A percentile compares a stretch with the other conserved stretches of the same genome.
phyloP scores from a whole-genome alignment of 2,888 invertebrate genomes.

The Dioctria linearis region DNA sequence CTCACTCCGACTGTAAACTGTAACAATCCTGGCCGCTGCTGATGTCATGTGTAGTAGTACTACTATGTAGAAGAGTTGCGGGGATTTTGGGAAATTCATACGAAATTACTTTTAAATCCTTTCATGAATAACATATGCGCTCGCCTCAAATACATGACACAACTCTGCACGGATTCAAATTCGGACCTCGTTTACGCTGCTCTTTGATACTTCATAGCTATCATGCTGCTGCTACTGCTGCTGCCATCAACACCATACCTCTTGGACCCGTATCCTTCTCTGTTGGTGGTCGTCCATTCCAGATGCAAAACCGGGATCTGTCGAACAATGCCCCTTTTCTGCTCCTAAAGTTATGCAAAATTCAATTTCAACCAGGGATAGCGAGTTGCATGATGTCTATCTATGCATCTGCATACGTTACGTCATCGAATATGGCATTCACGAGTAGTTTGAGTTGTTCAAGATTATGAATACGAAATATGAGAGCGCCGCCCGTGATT shows the following conservation, averaged over 20 bases:
- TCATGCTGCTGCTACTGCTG: no score
- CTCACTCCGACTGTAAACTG: conserved; percentile 2
- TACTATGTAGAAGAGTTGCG: conserved; percentile 8
- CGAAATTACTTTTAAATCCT: conserved; percentile 49
- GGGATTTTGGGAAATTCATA: conserved; percentile 24
- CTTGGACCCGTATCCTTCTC: not conserved
- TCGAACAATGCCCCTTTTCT: conserved; percentile 13
- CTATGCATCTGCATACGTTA: conserved; percentile 2
- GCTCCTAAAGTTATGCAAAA: conserved; percentile 30
- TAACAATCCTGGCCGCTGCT: not conserved
- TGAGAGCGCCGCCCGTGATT: not conserved
- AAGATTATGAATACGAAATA: conserved; percentile 47
- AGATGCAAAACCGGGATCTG: not conserved
- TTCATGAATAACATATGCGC: conserved; percentile 44
- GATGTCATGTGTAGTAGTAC: conserved; percentile 12
- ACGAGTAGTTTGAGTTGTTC: conserved; percentile 38
- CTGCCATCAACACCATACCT: no score
- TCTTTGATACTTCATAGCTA: no score
- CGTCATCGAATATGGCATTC: conserved; percentile 19
- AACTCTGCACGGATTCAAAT: not conserved
- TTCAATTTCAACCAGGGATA: conserved; percentile 14
- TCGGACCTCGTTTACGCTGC: not conserved
- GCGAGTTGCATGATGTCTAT: conserved; percentile 14
- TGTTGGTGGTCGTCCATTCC: not conserved
- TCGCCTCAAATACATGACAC: not conserved